These are phyloP conservation scores for Benitochromis conjunctus DNA, from an alignment of 2,113 vertebrate genomes.

Conservation along the genomic window DNA sequence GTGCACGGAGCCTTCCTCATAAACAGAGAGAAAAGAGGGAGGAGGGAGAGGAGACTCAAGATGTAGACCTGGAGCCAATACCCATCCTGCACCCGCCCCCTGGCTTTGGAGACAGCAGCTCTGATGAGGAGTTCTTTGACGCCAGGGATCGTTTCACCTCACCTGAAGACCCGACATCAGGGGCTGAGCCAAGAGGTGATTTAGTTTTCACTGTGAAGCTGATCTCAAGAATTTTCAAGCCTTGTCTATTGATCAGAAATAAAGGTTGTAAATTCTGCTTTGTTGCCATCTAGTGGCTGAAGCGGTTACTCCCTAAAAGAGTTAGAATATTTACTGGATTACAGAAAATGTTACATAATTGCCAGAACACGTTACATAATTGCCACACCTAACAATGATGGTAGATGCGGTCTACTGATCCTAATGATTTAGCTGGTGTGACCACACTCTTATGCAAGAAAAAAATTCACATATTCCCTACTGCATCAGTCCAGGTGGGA, in stretches of 20 bases:
- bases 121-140: slow-evolving; percentile 94
- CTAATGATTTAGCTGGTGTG: neutral
- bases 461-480: neutral
- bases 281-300: slow-evolving; percentile 45
- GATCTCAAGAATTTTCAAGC: neutral
- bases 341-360: neutral
- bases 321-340: neutral
- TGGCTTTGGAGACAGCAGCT: slow-evolving; percentile 89
- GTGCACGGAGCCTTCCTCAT: slow-evolving; percentile 57
- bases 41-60: neutral
- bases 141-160: slow-evolving; percentile 83
- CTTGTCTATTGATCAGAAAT: rapidly evolving
- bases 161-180: slow-evolving; percentile 61
- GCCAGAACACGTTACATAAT: neutral
- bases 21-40: neutral
- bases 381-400: neutral
- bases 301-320: neutral
- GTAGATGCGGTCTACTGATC: rapidly evolving
- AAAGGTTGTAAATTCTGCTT: neutral
- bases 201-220: neutral
- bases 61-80: neutral
- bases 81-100: slow-evolving; percentile 76
- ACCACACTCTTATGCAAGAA: rapidly evolving
- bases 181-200: slow-evolving; percentile 55
- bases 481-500: neutral